Base-by-base conservation (phyloP, 2,888 invertebrate species). In the Eupithecia inturbata region DNA sequence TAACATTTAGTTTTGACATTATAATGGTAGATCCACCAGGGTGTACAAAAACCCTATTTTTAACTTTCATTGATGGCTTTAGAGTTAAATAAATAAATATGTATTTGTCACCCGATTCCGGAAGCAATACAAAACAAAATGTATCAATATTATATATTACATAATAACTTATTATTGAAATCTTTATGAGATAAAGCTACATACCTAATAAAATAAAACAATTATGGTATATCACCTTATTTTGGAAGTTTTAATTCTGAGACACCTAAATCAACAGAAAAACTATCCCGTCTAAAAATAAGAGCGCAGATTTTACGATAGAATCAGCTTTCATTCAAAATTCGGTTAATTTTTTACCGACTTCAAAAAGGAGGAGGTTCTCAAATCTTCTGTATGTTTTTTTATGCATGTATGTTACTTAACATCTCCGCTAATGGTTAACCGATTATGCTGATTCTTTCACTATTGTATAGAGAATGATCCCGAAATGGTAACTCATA, bases 81-180 rank as follows among this genome's bases (percentile, higher is more conserved):
- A 62, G 62, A 70, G 12, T 33, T 70, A 31, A 63, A n/a, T 70
- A 63, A 9, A 39, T 41, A 26, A 12, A 26, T n/a, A n/a, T 57
- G 26, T 14, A 39, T 70, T 66, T 36, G 31, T 53, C 49, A 70
- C 53, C 26, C 49, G 39, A 66, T 53, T 70, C 22, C 9, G 53
- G 57, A 64, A 57, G 71, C 64, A 66, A 33, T 66, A 66, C 12
- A 31, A 7, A 36, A 36, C 4, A 36, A 64, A 71, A 62, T 72
- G 67, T 72, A 66, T 66, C 66, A 36, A n/a, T 66, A 66, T 66
- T 66, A 41, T n/a, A n/a, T n/a, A n/a, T n/a, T n/a, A n/a, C n/a
- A n/a, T n/a, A n/a, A n/a, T 66, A 66, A 66, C 22, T 39, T 31
- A 26, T 57, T 62, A 66, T 41, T 66, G 66, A 66, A 66, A 66